A percentile compares a stretch with the other conserved stretches of the same genome.
Evolutionary conservation across 2,113 vertebrate genomes (phyloP).

Genomic region (Microcebus lehilahytsara): DNA sequence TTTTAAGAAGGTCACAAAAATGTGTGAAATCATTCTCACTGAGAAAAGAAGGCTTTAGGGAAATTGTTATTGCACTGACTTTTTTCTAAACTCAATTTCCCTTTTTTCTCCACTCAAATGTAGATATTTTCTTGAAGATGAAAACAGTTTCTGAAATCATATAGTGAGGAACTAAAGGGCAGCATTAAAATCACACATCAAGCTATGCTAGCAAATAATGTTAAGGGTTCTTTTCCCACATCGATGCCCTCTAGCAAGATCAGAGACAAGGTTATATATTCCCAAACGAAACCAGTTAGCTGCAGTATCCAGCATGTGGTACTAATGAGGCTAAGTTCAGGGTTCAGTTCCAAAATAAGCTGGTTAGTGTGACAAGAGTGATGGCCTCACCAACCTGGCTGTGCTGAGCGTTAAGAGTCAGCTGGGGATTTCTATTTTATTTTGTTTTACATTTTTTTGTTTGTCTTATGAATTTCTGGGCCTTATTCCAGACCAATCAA

Average conservation of each 20-base stretch:
- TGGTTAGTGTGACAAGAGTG: neutral
- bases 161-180: neutral
- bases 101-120: conserved; percentile 49
- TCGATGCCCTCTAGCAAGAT: conserved; percentile 58
- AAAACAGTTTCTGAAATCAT: conserved; percentile 64
- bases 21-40: conserved; percentile 25
- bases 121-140: conserved; percentile 63
- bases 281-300: conserved; percentile 55
- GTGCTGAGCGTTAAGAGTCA: neutral
- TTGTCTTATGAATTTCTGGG: neutral
- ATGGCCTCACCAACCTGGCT: neutral
- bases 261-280: conserved; percentile 62
- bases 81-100: neutral
- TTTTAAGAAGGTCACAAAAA: conserved; percentile 50
- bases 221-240: conserved; percentile 50
- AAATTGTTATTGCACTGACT: neutral
- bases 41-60: neutral
- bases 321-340: conserved; percentile 72
- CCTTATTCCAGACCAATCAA: conserved; percentile 20
- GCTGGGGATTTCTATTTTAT: neutral
- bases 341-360: conserved; percentile 51
- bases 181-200: conserved; percentile 55
- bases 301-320: neutral
- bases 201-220: conserved; percentile 11
- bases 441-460: neutral